phyloP scores from a whole-genome alignment of 2,797 vertebrate species.

The Cyprinodon diabolis region DNA sequence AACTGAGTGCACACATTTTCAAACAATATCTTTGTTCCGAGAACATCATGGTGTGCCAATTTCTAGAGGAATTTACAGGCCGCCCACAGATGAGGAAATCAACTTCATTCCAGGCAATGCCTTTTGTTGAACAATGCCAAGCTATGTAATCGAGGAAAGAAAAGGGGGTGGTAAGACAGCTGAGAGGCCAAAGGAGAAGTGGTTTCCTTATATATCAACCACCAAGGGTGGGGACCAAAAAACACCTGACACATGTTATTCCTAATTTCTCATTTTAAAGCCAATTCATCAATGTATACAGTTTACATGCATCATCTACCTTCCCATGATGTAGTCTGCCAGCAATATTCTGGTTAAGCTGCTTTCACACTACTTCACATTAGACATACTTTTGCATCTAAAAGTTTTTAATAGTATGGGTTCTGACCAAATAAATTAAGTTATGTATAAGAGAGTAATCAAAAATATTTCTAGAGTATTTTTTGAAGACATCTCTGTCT shows the following conservation, averaged over 20 bases:
- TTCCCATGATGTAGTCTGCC: neutral
- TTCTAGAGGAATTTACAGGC: constrained; percentile 11
- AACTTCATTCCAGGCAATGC: constrained; percentile 1
- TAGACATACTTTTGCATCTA: neutral
- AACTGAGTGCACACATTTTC: constrained; percentile 10
- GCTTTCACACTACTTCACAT: neutral
- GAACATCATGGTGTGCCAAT: constrained; percentile 8
- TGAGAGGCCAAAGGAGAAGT: neutral
- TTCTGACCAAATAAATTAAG: neutral
- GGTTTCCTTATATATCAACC: too few species aligned
- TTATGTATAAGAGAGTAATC: too few species aligned
- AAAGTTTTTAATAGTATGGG: neutral
- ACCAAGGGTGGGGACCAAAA: neutral
- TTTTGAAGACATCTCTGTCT: neutral
- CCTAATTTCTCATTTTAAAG: neutral
- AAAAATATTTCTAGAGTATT: too few species aligned
- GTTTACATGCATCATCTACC: neutral
- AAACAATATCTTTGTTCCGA: constrained; percentile 11
- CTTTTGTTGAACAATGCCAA: neutral
- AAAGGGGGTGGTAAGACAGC: neutral
- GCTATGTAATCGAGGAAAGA: too few species aligned
- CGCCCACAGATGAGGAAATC: constrained; percentile 8
- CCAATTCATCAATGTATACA: neutral
- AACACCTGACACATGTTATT: neutral
- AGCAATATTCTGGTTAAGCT: too few species aligned